phyloP scores from a whole-genome alignment of 1,140 invertebrate genomes.

The Drosophila ficusphila region DNA sequence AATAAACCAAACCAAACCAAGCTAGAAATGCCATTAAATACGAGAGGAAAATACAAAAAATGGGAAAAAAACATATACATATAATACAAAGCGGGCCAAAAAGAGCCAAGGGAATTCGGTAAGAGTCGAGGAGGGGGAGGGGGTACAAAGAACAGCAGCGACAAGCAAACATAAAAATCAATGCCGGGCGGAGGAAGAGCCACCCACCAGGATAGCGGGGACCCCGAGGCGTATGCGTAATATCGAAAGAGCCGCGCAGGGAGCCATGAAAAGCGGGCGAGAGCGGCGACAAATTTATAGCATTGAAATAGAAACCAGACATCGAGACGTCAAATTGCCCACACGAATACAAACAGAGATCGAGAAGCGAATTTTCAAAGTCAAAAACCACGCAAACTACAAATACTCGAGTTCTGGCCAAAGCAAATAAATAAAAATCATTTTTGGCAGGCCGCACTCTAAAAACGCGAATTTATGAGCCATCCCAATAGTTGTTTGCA shows the following conservation, averaged over 20 bases:
- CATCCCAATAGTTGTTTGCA: conserved; percentile 42
- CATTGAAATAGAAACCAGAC: conserved; percentile 78
- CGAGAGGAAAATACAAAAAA: conserved; percentile 43
- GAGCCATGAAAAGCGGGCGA: neutral
- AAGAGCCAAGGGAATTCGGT: conserved; percentile 4
- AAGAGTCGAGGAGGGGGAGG: no score
- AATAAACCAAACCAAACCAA: conserved; percentile 77
- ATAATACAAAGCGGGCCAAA: conserved; percentile 60
- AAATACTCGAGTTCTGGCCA: conserved; percentile 21
- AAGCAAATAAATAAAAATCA: conserved; percentile 67
- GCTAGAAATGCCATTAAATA: conserved; percentile 81
- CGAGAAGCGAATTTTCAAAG: conserved; percentile 49
- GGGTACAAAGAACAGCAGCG: no score
- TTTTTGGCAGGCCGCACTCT: conserved; percentile 25
- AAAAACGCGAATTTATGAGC: conserved; percentile 65
- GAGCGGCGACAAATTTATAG: conserved; percentile 75
- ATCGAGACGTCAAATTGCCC: conserved; percentile 70
- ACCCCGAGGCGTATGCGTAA: conserved; percentile 69
- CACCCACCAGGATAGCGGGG: conserved; percentile 49
- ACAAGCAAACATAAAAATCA: conserved; percentile 67
- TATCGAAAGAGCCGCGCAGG: conserved; percentile 41
- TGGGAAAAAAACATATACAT: conserved; percentile 31
- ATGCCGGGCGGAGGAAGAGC: conserved; percentile 61
- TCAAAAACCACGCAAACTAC: conserved; percentile 42
- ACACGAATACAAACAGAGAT: conserved; percentile 12